Evolutionary conservation across 2,113 vertebrate species (phyloP), one percentile per base, ranked within the genome.

Genomic region (Mormyrus iriodes): DNA sequence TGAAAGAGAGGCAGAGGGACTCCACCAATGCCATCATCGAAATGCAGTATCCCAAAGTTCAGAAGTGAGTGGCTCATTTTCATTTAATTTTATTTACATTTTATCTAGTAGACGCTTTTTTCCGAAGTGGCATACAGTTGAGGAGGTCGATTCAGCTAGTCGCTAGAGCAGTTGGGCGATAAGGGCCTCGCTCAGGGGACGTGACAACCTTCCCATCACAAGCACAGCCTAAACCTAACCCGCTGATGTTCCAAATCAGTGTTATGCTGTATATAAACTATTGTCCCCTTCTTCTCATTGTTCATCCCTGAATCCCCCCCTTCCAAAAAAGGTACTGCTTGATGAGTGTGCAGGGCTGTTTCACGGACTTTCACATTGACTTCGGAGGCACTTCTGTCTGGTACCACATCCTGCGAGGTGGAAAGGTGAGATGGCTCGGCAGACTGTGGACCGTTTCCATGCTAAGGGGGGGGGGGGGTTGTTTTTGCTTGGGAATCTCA

Each of bases 21-120:
- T 98, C 98, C 21, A 99, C 98, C 0, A 99, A 99, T 27, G 97
- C 97, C 73, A 99, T 99, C 90, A 96, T 97, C 91, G 98, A 99
- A 92, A 99, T 99, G 98, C 97, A 99, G 92, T 99, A 99, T 92
- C 98, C 98, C 46, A 99, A 99, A 96, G 98, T 99, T 89, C 98
- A 99, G 92, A 99, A 99, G 98, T 99, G 89, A 95, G 96, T 94
- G 15, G 69, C 15, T 5, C 27, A 15, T 65, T 65, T 12, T 10
- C 61, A 1, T 27, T 35, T 35, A 35, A 21, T 53, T 19, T 35
- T 12, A 9, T 35, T 21, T 39, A 17, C 17, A 19, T 19, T 6
- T 52, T 31, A 13, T 51, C 4, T 58, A 3, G 44, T 21, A 3
- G 19, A 4, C 27, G 4, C 49, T 27, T 19, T 48, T 19, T 27